These are phyloP conservation scores for Hyppa rectilinea DNA, from an alignment of 2,888 invertebrate species.

Conservation along the genomic window DNA sequence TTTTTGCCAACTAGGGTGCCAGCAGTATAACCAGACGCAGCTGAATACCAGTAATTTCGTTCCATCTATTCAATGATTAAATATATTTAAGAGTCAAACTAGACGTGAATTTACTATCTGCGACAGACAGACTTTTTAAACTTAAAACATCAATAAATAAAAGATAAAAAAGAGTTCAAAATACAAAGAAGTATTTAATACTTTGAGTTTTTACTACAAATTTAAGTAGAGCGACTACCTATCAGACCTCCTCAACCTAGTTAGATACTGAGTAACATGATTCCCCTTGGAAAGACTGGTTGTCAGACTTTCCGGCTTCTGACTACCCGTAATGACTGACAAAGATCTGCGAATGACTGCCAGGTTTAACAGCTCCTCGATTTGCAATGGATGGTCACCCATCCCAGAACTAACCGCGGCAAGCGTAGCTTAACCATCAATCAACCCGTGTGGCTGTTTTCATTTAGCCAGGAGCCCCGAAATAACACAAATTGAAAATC, in stretches of 20 bases:
- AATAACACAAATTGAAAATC: not conserved
- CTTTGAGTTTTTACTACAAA: too few species aligned
- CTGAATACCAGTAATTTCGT: not conserved
- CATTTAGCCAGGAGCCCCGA: not conserved
- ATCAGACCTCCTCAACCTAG: not conserved
- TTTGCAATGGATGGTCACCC: not conserved
- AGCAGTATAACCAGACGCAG: not conserved
- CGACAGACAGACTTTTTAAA: too few species aligned
- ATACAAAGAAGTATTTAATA: too few species aligned
- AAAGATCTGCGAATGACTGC: not conserved
- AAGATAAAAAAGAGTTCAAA: too few species aligned
- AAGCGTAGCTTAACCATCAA: not conserved
- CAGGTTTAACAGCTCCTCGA: not conserved
- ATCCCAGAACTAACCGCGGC: too few species aligned
- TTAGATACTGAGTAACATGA: not conserved
- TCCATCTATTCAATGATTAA: too few species aligned
- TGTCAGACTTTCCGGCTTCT: not conserved
- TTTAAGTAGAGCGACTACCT: not conserved
- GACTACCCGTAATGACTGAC: not conserved
- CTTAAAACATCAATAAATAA: too few species aligned
- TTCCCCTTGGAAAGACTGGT: not conserved
- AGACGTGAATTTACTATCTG: too few species aligned
- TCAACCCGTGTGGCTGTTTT: not conserved
- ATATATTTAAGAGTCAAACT: too few species aligned
- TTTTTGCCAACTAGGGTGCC: too few species aligned